Conservation (phyloP, 2,797 vertebrate genomes). For the Danio kyathit region DNA sequence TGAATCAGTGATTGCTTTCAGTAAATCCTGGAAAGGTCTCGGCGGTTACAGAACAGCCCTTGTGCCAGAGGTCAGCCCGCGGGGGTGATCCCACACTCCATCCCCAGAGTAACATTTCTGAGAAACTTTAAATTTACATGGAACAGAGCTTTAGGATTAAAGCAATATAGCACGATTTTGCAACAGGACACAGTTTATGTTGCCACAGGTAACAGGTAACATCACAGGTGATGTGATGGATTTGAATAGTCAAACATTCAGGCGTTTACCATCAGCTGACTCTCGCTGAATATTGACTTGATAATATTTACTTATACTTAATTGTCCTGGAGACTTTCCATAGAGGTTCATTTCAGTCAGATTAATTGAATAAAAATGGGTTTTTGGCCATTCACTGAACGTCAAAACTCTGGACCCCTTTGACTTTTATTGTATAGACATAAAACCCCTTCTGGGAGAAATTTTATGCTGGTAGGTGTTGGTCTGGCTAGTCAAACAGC, state of each 20-base stretch:
- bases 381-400: neutral
- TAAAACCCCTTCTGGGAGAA: neutral
- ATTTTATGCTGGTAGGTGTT: neutral
- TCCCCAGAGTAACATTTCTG: constrained; percentile 26
- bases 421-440: neutral
- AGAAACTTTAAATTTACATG: constrained; percentile 25
- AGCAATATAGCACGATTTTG: constrained; percentile 16
- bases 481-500: neutral
- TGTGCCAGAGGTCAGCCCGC: neutral
- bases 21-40: constrained; percentile 15
- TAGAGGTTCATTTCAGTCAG: neutral
- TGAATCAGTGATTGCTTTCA: constrained; percentile 5
- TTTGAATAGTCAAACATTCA: constrained; percentile 53
- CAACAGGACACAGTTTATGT: constrained; percentile 36
- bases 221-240: constrained; percentile 23
- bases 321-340: neutral
- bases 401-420: neutral
- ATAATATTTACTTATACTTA: no score
- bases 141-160: constrained; percentile 15
- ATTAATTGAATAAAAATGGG: no score
- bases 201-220: constrained; percentile 45
- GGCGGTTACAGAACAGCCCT: constrained; percentile 20
- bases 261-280: constrained; percentile 11
- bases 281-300: neutral
- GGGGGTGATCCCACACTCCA: constrained; percentile 6